phyloP scores from a whole-genome alignment of 2,888 invertebrate species.

The Drosophila demipolita region DNA sequence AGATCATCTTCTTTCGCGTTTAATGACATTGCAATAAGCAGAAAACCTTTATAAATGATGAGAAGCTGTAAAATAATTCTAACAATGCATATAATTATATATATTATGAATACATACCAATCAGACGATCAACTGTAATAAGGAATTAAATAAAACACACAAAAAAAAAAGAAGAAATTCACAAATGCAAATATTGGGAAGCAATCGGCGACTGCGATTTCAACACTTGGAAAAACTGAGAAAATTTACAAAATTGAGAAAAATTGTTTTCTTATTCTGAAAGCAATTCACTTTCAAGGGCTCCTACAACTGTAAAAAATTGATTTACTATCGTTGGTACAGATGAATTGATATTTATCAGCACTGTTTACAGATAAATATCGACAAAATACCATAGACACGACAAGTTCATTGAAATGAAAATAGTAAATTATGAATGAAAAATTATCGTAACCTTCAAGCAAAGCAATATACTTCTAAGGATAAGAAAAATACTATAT shows the following conservation, averaged over 20 bases:
- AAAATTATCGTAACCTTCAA: background rate
- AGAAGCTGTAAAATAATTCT: background rate
- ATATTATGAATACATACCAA: conserved; percentile 25
- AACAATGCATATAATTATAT: background rate
- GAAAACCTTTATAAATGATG: conserved; percentile 3
- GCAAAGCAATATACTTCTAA: background rate
- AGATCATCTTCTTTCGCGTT: conserved; percentile 55
- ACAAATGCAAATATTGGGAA: conserved; percentile 29
- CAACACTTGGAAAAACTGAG: background rate
- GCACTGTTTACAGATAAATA: background rate
- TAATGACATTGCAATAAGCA: conserved; percentile 36
- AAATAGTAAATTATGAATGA: background rate
- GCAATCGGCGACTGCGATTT: conserved; percentile 7
- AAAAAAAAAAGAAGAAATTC: conserved; percentile 38
- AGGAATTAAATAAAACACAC: conserved; percentile 43
- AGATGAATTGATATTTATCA: background rate
- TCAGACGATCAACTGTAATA: conserved; percentile 48
- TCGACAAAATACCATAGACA: too few relatives aligned
- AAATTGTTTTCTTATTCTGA: background rate
- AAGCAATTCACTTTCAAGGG: background rate
- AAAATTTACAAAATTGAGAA: background rate
- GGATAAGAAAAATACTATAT: background rate
- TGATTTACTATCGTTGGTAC: background rate
- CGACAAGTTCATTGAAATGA: background rate
- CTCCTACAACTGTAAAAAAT: background rate